These are phyloP conservation scores for Nannoperca obscura DNA, from an alignment of 2,797 vertebrate genomes.

Conservation along the genomic window DNA sequence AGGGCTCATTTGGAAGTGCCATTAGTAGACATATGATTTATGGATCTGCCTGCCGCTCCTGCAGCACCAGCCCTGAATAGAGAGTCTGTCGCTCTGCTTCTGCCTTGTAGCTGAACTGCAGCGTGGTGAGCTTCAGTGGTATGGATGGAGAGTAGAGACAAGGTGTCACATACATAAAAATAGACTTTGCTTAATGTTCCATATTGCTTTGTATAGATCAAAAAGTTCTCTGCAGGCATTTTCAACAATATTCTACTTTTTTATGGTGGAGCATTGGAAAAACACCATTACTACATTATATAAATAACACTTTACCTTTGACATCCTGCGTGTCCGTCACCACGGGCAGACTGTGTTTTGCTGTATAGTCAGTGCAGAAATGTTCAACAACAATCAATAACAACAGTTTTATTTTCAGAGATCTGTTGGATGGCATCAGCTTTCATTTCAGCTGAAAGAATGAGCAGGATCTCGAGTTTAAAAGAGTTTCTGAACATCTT, in stretches of 20 bases:
- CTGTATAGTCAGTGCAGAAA: not conserved
- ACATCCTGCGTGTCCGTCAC: not conserved
- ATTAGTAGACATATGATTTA: slow-evolving; percentile 91
- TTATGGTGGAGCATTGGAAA: not conserved
- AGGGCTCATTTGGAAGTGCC: slow-evolving; percentile 90
- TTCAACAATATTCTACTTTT: slow-evolving; percentile 5
- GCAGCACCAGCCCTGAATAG: slow-evolving; percentile 49
- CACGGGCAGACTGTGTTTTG: not conserved
- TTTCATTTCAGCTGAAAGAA: not conserved
- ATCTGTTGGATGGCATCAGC: too few species aligned
- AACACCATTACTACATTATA: not conserved
- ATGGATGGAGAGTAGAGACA: slow-evolving; percentile 22
- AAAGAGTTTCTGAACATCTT: not conserved
- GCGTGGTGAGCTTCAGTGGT: slow-evolving; percentile 28
- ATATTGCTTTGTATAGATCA: not conserved
- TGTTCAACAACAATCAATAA: not conserved
- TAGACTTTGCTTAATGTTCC: slow-evolving; percentile 5
- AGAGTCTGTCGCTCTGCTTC: slow-evolving; percentile 27
- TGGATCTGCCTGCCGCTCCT: slow-evolving; percentile 74
- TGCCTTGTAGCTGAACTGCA: slow-evolving; percentile 31
- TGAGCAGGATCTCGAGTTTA: not conserved
- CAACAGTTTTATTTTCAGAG: too few species aligned
- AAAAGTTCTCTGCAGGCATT: not conserved
- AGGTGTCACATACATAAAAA: slow-evolving; percentile 30
- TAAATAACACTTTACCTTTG: not conserved